Evolutionary conservation across 2,888 invertebrate genomes (phyloP).

Genomic region (Augiades crinisus): DNA sequence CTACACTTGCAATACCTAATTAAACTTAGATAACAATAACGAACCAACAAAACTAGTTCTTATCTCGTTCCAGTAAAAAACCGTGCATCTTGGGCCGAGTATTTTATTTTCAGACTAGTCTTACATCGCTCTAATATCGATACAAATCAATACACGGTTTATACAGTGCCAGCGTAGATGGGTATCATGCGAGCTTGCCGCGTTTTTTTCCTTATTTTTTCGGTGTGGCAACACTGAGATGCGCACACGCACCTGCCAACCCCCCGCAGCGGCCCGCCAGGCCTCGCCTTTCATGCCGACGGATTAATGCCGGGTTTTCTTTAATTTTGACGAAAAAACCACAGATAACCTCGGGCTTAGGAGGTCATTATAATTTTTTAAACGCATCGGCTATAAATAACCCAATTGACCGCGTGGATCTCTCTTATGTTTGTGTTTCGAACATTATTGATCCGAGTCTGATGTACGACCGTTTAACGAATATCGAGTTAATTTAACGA

Average conservation of each 20-base stretch:
- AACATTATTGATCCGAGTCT: constrained; percentile 11
- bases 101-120: constrained; percentile 18
- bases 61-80: too few species aligned
- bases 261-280: constrained; percentile 57
- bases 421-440: constrained; percentile 29
- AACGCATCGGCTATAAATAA: constrained; percentile 37
- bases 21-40: constrained; percentile 5
- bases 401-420: constrained; percentile 36
- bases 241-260: constrained; percentile 66
- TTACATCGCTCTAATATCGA: constrained; percentile 21
- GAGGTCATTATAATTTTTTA: constrained; percentile 42
- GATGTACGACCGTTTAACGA: background rate
- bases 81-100: too few species aligned
- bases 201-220: constrained; percentile 43
- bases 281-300: constrained; percentile 51
- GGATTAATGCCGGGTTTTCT: constrained; percentile 64
- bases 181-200: constrained; percentile 24
- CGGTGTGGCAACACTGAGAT: constrained; percentile 39
- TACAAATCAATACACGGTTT: constrained; percentile 24
- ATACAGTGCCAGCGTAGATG: constrained; percentile 23
- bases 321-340: constrained; percentile 42
- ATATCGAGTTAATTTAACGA: too few species aligned
- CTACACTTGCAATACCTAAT: constrained; percentile 1
- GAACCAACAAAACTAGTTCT: too few species aligned
- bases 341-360: constrained; percentile 38